Conservation (phyloP, 2,113 vertebrate species). For the Centropus bengalensis region DNA sequence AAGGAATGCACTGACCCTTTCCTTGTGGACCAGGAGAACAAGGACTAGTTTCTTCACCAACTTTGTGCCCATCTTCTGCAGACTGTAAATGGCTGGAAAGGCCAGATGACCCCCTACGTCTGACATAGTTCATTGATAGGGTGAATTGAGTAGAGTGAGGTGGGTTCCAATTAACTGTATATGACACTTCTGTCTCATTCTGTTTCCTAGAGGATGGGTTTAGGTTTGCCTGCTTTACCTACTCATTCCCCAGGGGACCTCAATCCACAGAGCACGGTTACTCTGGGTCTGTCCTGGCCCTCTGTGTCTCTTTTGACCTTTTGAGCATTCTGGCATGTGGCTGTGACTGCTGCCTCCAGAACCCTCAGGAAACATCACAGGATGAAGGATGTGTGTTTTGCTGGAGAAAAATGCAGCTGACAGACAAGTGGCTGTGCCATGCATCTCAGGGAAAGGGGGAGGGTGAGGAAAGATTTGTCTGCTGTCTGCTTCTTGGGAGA, state of each 20-base stretch:
- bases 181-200: not conserved
- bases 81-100: not conserved
- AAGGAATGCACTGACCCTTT: not conserved
- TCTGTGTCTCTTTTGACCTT: not conserved
- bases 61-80: not conserved
- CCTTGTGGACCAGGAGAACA: not conserved
- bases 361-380: not conserved
- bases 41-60: not conserved
- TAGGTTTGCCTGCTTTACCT: not conserved
- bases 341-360: conserved; percentile 12
- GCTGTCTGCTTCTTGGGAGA: not conserved
- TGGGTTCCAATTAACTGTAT: not conserved
- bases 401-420: not conserved
- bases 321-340: not conserved
- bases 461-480: not conserved
- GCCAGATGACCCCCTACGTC: not conserved
- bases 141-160: not conserved
- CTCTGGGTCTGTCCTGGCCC: not conserved
- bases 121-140: not conserved
- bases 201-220: not conserved
- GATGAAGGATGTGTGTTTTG: not conserved
- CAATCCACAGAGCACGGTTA: not conserved
- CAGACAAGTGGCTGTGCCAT: not conserved
- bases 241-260: not conserved
- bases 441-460: not conserved